Evolutionary conservation across 2,888 invertebrate genomes (phyloP), one percentile per base, ranked within the genome.

Genomic region (Lomographa bimaculata): DNA sequence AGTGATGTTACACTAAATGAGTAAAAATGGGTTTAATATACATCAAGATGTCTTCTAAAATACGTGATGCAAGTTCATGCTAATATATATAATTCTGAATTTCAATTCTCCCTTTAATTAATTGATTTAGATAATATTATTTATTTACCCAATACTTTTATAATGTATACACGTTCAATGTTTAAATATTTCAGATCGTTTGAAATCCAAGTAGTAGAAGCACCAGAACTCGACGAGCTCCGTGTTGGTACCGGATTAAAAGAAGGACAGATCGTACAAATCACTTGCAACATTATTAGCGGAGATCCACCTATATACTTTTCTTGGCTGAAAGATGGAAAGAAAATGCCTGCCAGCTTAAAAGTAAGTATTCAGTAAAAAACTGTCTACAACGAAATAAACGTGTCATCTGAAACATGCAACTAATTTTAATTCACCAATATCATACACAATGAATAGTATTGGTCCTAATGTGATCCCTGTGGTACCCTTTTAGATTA

Each of bases 191-290:
- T n/a, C 50, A 89, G 87, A 36, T 91, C 91, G 21, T 91, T 91
- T 49, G 95, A 95, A 72, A 93, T 95, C 41, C 92, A 93, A 78
- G 91, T 95, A 21, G 93, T 93, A 56, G 89, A 89, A 85, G 96
- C 96, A 0, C 96, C 96, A 10, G 93, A 95, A 43, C 90, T 96
- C 64, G 96, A 96, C 65, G 94, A 96, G 26, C 94, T 97, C 50
- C 91, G 92, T 23, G 94, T 97, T 54, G 95, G 96, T 0, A 91
- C 93, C 28, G 95, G 94, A 55, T 80, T 96, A 1, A 95, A 95
- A 79, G 94, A 96, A 86, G 94, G 95, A 23, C 94, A 96, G 64
- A 91, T 96, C 56, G 94, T 95, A 14, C 94, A 96, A 74, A 94
- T 96, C 21, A 94, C 96, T 1, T 96, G 95, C 67, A 94, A 94